Evolutionary conservation across 1,140 invertebrate species (phyloP).

Genomic region (Drosophila nigrodunni): DNA sequence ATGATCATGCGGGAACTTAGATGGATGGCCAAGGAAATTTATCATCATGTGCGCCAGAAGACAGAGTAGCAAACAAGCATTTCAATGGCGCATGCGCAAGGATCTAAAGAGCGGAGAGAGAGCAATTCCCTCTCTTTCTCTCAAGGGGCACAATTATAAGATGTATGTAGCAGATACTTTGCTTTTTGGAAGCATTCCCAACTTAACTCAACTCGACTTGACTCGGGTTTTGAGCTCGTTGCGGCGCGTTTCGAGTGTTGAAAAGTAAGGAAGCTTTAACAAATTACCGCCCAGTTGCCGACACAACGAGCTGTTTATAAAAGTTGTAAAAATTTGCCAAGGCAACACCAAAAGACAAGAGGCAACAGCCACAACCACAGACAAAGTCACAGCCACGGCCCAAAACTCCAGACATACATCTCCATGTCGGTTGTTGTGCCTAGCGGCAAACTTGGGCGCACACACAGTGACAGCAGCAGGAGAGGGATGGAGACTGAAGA

Average conservation of each 20-base stretch:
- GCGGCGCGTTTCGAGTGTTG: slow-evolving; percentile 68
- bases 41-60: slow-evolving; percentile 64
- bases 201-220: neutral
- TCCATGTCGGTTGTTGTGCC: slow-evolving; percentile 53
- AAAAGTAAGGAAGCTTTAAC: slow-evolving; percentile 85
- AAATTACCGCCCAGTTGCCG: slow-evolving; percentile 83
- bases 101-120: slow-evolving; percentile 51
- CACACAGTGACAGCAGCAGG: slow-evolving; percentile 23
- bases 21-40: slow-evolving; percentile 72
- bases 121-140: neutral
- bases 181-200: slow-evolving; percentile 23
- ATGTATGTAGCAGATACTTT: slow-evolving; percentile 33
- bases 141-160: too few species aligned
- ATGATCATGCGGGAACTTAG: slow-evolving; percentile 51
- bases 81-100: slow-evolving; percentile 60
- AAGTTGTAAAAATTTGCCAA: slow-evolving; percentile 78
- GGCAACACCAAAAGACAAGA: slow-evolving; percentile 58
- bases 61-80: slow-evolving; percentile 63
- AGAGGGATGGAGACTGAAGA: neutral
- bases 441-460: slow-evolving; percentile 67
- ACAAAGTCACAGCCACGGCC: slow-evolving; percentile 36
- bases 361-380: slow-evolving; percentile 23
- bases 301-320: slow-evolving; percentile 59
- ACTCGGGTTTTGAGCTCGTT: neutral
- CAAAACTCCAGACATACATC: slow-evolving; percentile 37